Base-by-base conservation (phyloP, 1,140 invertebrate species). In the Oncopeltus fasciatus region DNA sequence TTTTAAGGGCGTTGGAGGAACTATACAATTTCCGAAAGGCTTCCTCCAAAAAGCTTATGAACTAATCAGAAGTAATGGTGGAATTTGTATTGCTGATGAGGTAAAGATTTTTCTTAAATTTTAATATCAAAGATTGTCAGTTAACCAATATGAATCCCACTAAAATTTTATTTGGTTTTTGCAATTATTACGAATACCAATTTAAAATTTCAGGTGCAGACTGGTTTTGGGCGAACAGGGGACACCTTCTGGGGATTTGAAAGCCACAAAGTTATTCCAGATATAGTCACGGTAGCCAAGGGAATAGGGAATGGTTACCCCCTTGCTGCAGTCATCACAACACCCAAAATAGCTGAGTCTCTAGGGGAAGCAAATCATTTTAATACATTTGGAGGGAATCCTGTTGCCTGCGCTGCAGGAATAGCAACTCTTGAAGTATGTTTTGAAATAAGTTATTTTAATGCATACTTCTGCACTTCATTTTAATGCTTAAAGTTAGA, bases 301-400 rank as follows among this genome's bases (percentile, higher is more conserved):
- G 64, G 63, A n/a, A 90, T 91, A 49, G 88, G 86, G 1, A 97
- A 97, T 75, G 93, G 94, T 1, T 98, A 92, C 74, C 95, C 95
- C 0, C 74, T 99, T 70, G 94, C 85, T 1, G 94, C 93, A 16
- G 91, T 98, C 0, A 86, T 95, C 0, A 97, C 94, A 0, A 95
- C 87, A 0, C 80, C 81, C 4, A 83, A 88, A 72, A 90, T 98
- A 59, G 89, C 93, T 0, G 72, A 82, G 14, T 78, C 79, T 5
- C 77, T 97, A 67, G 79, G 79, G 0, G 76, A 81, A 67, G 90
- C 90, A 0, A 70, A 82, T 9, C 91, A 95, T 75, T 98, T 98
- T 71, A 98, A 98, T 72, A 99, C 95, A 0, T 98, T 87, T 73
- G 93, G 92, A 8, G 95, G 95, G 8, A 97, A 96, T 77, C 91